Conservation (phyloP, 1,140 invertebrate species). For the Lepidurus couesii region DNA sequence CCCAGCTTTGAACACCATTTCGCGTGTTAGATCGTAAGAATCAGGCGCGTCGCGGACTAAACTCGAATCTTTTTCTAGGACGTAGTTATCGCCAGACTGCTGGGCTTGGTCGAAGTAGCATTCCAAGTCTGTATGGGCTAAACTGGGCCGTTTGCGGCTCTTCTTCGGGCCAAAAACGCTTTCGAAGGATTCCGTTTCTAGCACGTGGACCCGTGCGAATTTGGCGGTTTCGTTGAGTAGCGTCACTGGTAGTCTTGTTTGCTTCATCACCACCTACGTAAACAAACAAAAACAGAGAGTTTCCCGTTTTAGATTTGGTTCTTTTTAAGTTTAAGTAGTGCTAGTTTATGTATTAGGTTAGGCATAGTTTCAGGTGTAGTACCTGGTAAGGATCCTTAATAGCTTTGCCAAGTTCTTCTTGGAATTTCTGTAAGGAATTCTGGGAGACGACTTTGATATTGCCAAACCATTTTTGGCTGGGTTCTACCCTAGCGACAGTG, state of each 20-base stretch:
- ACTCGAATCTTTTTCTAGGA: conserved; percentile 72
- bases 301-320: background rate
- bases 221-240: conserved; percentile 90
- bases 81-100: conserved; percentile 67
- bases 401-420: conserved; percentile 88
- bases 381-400: conserved; percentile 90
- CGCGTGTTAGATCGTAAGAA: conserved; percentile 57
- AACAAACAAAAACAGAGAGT: conserved; percentile 24
- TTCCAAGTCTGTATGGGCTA: conserved; percentile 62
- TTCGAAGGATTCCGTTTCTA: conserved; percentile 92
- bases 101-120: conserved; percentile 64
- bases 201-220: conserved; percentile 81
- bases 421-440: conserved; percentile 91
- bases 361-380: background rate
- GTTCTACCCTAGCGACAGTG: conserved; percentile 87
- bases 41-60: conserved; percentile 64
- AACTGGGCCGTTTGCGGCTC: conserved; percentile 80
- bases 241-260: conserved; percentile 88
- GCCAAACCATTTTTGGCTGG: conserved; percentile 97
- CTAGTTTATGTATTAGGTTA: conserved; percentile 28
- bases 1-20: conserved; percentile 75
- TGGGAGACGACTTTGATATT: conserved; percentile 76
- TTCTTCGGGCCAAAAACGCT: conserved; percentile 93
- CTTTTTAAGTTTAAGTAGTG: background rate
- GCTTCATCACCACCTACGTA: conserved; percentile 80